Evolutionary conservation across 2,888 invertebrate genomes (phyloP), one percentile per base, ranked within the genome.

Genomic region (Gastracanthus pulcherrimus): DNA sequence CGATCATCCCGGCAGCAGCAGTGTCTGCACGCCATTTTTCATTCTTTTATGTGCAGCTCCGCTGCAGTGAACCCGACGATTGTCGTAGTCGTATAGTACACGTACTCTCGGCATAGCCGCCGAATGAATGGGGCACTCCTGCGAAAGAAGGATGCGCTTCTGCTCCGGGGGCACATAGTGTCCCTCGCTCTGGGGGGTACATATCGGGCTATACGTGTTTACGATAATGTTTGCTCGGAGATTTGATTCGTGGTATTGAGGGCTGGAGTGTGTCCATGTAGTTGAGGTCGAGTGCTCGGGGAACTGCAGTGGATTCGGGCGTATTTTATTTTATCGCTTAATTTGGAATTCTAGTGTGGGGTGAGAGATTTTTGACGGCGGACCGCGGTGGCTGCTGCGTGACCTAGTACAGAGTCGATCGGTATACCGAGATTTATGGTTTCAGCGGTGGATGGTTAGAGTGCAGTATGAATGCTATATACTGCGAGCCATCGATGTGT

Each of bases 21-120:
- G 51, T 72, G 69, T 80, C 75, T 70, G 75, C 80, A 26, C 51
- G 64, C 69, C 75, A 76, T 80, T 80, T 80, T 75, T 80, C 80
- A 80, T 80, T 80, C 75, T 55, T 75, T 76, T 76, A 74, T 74
- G n/a, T n/a, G 48, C 23, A 2, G 23, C 9, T 9, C 48, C 0
- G 23, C 48, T 16, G 23, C 26, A 62, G 62, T 34, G 62, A 26
- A 29, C n/a, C 13, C n/a, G 7, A 26, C n/a, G 31, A 31, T 16
- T 6, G 13, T 3, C 4, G 13, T 31, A 41, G 41, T 2, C 6
- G 67, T 29, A 45, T 7, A 19, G 6, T 19, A 5, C 26, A 16
- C n/a, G 23, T 4, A 19, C 4, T 3, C n/a, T 4, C 16, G 31
- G 6, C 2, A 34, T n/a, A 16, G 26, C 11, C 16, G 26, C 5